phyloP scores from a whole-genome alignment of 2,888 invertebrate species.

The Ophonus ardosiacus region DNA sequence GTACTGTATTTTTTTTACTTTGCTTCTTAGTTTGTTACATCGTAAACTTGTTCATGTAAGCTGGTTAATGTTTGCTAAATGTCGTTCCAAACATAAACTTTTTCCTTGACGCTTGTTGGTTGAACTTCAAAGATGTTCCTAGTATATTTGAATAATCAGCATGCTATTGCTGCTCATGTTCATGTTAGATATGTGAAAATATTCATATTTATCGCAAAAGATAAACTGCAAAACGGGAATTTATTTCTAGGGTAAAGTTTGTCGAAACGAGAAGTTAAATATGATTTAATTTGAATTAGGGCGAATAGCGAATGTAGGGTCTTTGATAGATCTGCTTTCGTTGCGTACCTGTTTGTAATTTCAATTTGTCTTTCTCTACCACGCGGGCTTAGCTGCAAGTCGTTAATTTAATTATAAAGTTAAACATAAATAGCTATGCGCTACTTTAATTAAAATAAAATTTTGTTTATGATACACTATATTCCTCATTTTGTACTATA shows the following conservation, averaged over 20 bases:
- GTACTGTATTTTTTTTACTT: no score
- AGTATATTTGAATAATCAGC: neutral
- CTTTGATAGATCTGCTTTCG: constrained; percentile 16
- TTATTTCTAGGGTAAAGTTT: constrained; percentile 9
- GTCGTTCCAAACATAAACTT: neutral
- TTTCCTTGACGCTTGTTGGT: neutral
- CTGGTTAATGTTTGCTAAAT: neutral
- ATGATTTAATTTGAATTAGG: constrained; percentile 32
- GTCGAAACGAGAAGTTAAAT: constrained; percentile 24
- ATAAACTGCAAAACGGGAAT: constrained; percentile 20
- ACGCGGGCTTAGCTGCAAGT: constrained; percentile 30
- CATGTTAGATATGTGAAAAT: constrained; percentile 4
- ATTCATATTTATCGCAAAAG: neutral
- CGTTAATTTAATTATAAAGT: constrained; percentile 43
- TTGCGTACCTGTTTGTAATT: constrained; percentile 35
- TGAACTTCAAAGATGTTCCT: neutral
- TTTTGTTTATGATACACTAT: constrained; percentile 38
- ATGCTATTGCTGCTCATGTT: neutral
- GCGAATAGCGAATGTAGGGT: neutral
- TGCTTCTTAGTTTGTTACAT: neutral
- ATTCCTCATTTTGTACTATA: neutral
- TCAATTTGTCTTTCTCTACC: constrained; percentile 34
- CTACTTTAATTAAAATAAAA: constrained; percentile 43
- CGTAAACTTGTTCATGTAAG: neutral
- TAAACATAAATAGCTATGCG: constrained; percentile 43